Evolutionary conservation across 1,140 invertebrate species (phyloP).

Genomic region (Tetramorium parvispinum): DNA sequence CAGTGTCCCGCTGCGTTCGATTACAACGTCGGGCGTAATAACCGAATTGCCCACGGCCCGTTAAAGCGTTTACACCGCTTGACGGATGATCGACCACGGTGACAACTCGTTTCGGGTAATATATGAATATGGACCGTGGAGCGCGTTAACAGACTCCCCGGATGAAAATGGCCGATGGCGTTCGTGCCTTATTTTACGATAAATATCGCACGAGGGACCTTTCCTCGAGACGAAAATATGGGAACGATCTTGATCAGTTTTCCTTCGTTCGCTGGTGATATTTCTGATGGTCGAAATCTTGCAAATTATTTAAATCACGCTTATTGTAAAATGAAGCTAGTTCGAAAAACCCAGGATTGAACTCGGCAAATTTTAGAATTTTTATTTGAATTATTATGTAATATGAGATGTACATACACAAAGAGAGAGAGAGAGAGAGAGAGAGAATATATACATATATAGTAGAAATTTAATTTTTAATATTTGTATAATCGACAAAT

Average conservation of each 20-base stretch:
- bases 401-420: not conserved
- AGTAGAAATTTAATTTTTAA: not conserved
- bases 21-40: conserved; percentile 78
- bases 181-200: conserved; percentile 38
- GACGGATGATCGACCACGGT: conserved; percentile 78
- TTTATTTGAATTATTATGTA: not conserved
- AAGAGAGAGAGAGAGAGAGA: not conserved
- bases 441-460: not conserved
- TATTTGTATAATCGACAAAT: conserved; percentile 6
- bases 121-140: conserved; percentile 68
- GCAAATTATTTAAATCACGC: not conserved
- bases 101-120: conserved; percentile 73
- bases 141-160: conserved; percentile 63
- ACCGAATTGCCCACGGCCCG: conserved; percentile 79
- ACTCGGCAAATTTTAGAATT: not conserved
- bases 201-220: conserved; percentile 21
- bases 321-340: not conserved
- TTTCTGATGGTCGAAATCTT: not conserved
- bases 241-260: not conserved
- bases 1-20: conserved; percentile 74
- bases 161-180: conserved; percentile 52
- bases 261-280: not conserved
- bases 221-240: not conserved
- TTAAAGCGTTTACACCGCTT: conserved; percentile 78
- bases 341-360: not conserved